phyloP scores from a whole-genome alignment of 1,140 invertebrate species.

The Batillaria attramentaria region DNA sequence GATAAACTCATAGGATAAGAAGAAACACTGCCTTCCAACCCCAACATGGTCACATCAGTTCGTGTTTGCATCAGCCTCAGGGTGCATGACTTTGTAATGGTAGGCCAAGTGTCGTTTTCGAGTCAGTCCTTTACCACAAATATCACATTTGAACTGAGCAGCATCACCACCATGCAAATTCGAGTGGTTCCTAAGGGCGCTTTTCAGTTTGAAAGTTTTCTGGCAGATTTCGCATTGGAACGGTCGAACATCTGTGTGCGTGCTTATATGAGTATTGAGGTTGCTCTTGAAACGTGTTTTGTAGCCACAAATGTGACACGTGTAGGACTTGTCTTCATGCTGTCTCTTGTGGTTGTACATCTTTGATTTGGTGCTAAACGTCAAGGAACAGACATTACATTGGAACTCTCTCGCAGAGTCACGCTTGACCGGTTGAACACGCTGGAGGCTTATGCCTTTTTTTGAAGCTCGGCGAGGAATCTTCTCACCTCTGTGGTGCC shows the following conservation, averaged over 20 bases:
- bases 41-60: not conserved
- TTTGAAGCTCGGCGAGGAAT: not conserved
- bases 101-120: not conserved
- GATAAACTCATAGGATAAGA: not conserved
- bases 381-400: not conserved
- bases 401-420: not conserved
- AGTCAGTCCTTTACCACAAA: conserved; percentile 1
- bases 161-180: conserved; percentile 3
- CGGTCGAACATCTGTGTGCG: not conserved
- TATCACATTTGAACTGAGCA: not conserved
- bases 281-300: not conserved
- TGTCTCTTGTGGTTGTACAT: not conserved
- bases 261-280: not conserved
- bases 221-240: conserved; percentile 9
- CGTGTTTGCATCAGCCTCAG: not conserved
- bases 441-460: not conserved
- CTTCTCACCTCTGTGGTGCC: not conserved
- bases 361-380: not conserved
- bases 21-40: not conserved
- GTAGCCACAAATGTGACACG: conserved; percentile 1
- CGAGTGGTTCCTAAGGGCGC: not conserved
- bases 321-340: not conserved
- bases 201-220: not conserved
- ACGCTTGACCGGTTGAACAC: too few relatives aligned
- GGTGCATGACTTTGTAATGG: conserved; percentile 7